phyloP scores from a whole-genome alignment of 1,140 invertebrate species.

The Drosophila sulfurigaster region DNA sequence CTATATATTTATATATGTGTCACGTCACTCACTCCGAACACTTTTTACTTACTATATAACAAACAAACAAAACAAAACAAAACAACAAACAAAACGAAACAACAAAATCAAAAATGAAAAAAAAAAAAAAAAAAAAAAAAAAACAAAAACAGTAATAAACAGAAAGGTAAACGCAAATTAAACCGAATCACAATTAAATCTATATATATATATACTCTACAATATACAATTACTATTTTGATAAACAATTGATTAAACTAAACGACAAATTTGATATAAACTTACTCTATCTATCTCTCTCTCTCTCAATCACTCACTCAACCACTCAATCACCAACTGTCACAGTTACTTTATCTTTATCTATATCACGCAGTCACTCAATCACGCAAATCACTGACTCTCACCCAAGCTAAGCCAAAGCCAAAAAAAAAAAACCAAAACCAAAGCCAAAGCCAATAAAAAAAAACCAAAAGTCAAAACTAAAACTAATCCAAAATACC shows the following conservation, averaged over 20 bases:
- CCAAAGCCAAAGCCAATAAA: conserved; percentile 31
- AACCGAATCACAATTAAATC: conserved; percentile 37
- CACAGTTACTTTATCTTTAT: conserved; percentile 40
- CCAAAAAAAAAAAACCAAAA: conserved; percentile 21
- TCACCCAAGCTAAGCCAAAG: conserved; percentile 43
- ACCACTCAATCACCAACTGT: conserved; percentile 51
- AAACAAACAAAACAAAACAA: conserved; percentile 4
- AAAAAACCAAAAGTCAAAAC: conserved; percentile 36
- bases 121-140: conserved; percentile 10
- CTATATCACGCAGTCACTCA: conserved; percentile 38
- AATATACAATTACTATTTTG: conserved; percentile 32
- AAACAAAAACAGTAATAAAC: conserved; percentile 18
- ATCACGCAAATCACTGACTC: conserved; percentile 51
- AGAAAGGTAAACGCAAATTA: conserved; percentile 29
- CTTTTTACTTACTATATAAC: conserved; percentile 17
- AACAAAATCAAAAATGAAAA: conserved; percentile 5
- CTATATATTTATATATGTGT: conserved; percentile 14
- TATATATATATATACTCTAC: conserved; percentile 1
- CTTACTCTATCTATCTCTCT: conserved; percentile 18
- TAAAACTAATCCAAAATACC: conserved; percentile 42
- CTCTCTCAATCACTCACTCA: conserved; percentile 50
- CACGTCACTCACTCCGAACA: conserved; percentile 32
- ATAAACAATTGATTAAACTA: conserved; percentile 39
- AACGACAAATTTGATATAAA: conserved; percentile 41
- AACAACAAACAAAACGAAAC: neutral